Evolutionary conservation across 2,113 vertebrate species (phyloP), one percentile per base, ranked within the genome.

Genomic region (Solenodon paradoxus): DNA sequence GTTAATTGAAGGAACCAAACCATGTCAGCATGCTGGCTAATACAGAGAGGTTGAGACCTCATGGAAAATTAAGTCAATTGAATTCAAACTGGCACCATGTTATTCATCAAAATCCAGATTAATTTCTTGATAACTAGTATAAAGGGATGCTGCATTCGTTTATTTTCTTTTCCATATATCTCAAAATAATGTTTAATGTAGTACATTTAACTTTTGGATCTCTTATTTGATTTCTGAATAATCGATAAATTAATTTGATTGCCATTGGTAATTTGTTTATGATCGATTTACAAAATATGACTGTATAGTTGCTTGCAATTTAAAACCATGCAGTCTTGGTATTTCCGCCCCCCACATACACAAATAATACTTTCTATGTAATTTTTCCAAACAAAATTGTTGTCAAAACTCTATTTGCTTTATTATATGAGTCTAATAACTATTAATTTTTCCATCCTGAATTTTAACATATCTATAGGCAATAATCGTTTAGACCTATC

Each of bases 1-100:
- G 55, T 40, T 96, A 94, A 96, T 84, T 95, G 77, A 72, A 93
- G 71, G n/a, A 77, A 89, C 47, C 86, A 95, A 91, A 55, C 32
- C 49, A 68, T 79, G 38, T 84, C 66, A 88, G 83, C 38, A 78
- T 83, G 30, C 77, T 74, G 32, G 71, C 68, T 96, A 80, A 94
- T 84, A 86, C 38, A 93, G 80, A 87, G 86, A 95, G 75, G 92
- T 86, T 75, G 86, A 87, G 86, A 80, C 30, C 82, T 12, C 47
- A 42, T 55, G 28, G 32, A 96, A 94, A 90, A 93, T 93, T 94
- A 75, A 94, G 55, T 74, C 81, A 91, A 82, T 61, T 83, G 63
- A 94, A 96, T 90, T 93, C 71, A 74, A 92, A 90, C 4, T 93
- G 66, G 51, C 75, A 92, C 15, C 87, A 80, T 2, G 0, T 88